These are phyloP conservation scores for Opisthograptis luteolata DNA, from an alignment of 2,888 invertebrate genomes.

Conservation along the genomic window DNA sequence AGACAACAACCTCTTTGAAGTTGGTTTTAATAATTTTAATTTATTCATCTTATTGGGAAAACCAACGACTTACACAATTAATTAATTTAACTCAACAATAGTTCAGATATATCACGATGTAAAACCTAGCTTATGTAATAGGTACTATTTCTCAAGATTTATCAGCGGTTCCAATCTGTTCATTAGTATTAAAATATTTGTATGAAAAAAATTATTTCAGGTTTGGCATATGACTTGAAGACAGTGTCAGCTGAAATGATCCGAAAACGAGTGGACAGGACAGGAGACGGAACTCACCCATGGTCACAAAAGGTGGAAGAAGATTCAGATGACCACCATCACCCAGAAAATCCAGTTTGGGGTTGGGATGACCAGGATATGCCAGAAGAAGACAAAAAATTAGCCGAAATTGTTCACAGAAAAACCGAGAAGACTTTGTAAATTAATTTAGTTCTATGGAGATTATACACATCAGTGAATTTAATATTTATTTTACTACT, in stretches of 20 bases:
- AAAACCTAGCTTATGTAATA: no score
- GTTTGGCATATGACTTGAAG: conserved; percentile 94
- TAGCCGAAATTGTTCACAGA: conserved; percentile 72
- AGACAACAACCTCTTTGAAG: no score
- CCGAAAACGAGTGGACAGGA: conserved; percentile 87
- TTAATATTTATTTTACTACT: conserved; percentile 1
- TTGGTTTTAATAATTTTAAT: no score
- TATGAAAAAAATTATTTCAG: no score
- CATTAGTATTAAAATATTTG: no score
- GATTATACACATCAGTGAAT: background rate
- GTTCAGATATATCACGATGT: no score
- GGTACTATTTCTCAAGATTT: no score
- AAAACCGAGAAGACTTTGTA: conserved; percentile 52
- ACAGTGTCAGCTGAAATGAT: conserved; percentile 90
- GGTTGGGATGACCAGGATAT: conserved; percentile 94
- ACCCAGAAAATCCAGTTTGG: conserved; percentile 87
- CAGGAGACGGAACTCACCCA: conserved; percentile 88
- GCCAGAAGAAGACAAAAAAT: conserved; percentile 86
- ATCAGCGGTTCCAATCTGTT: no score
- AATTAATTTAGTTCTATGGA: conserved; percentile 2
- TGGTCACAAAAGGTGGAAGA: conserved; percentile 50
- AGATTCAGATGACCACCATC: conserved; percentile 69
- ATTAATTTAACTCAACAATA: no score
- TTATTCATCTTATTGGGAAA: no score
- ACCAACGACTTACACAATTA: no score